Evolutionary conservation across 2,888 invertebrate species (phyloP).

Genomic region (Saturnia pavonia): DNA sequence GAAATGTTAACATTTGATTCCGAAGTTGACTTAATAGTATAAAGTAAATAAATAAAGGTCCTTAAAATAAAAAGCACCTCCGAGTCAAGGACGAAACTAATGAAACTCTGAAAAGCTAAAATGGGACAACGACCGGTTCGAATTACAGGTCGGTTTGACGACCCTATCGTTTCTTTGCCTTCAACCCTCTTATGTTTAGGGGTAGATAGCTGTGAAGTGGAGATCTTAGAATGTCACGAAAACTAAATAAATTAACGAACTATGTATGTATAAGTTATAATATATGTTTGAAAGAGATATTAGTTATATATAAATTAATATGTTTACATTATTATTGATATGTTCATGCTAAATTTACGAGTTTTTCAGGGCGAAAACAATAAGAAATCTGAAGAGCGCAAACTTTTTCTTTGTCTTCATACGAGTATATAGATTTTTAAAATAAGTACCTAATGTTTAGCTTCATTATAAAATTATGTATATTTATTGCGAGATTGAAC

Average conservation of each 20-base stretch:
- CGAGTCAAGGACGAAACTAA: slow-evolving; percentile 17
- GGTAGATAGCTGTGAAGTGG: not conserved
- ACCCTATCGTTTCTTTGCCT: slow-evolving; percentile 8
- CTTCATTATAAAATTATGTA: too few relatives aligned
- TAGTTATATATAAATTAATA: too few relatives aligned
- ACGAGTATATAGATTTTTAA: too few relatives aligned
- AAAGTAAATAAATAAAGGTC: slow-evolving; percentile 16
- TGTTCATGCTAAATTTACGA: too few relatives aligned
- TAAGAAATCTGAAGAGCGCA: too few relatives aligned
- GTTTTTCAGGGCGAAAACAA: too few relatives aligned
- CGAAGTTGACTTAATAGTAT: slow-evolving; percentile 6
- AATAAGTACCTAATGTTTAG: too few relatives aligned
- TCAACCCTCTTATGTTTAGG: not conserved
- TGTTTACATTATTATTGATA: too few relatives aligned
- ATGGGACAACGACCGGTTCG: slow-evolving; percentile 16
- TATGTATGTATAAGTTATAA: not conserved
- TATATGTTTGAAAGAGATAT: too few relatives aligned
- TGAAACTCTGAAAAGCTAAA: slow-evolving; percentile 9
- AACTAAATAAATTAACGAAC: not conserved
- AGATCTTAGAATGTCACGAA: not conserved
- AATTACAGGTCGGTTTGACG: slow-evolving; percentile 9
- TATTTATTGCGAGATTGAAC: too few relatives aligned
- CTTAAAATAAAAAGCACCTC: slow-evolving; percentile 11
- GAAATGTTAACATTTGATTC: not conserved
- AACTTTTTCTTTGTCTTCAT: too few relatives aligned